Evolutionary conservation across 2,797 vertebrate genomes (phyloP), one percentile per base, ranked within the genome.

Genomic region (Percopsis omiscomaycus): DNA sequence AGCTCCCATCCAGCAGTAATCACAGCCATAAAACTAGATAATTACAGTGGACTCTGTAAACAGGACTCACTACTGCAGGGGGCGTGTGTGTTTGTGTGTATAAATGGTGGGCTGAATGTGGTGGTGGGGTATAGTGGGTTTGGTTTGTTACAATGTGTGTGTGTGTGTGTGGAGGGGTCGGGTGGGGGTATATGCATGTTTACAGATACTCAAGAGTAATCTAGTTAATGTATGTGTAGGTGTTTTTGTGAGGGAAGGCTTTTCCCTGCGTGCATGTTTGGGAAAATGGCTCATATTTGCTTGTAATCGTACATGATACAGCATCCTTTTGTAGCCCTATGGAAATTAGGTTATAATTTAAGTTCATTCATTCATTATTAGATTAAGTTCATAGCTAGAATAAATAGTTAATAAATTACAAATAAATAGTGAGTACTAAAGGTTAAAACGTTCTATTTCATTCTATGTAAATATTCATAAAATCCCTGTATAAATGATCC

Each of bases 1-100:
- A 49, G 64, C 63, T 77, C 65, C 54, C 73, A 50, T 77, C 52
- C 59, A 51, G 62, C 67, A 64, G 78, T 85, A 84, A 86, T 87
- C 75, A 81, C 64, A 73, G 61, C 64, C 59, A 22, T 85, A 84
- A 86, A 86, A 79, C 77, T 71, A 44, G 5, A 85, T 86, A 84
- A 87, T 88, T 78, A 83, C 75, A 64, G 47, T 9, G 2, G 60
- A 74, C 72, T 83, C 71, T 69, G 75, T 75, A 81, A 82, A 80
- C 78, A 76, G 69, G 69, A 62, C 55, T 32, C 59, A 74, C 65
- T n/a, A 29, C 51, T 66, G 44, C 63, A 32, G 56, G 49, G 44
- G 49, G 55, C 0, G 11, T n/a, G 4, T 4, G 14, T 44, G n/a
- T 16, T 22, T 54, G 52, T 54, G 52, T 55, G 13, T 13, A 6